Evolutionary conservation across 2,113 vertebrate genomes (phyloP).

Genomic region (Chauna torquata): DNA sequence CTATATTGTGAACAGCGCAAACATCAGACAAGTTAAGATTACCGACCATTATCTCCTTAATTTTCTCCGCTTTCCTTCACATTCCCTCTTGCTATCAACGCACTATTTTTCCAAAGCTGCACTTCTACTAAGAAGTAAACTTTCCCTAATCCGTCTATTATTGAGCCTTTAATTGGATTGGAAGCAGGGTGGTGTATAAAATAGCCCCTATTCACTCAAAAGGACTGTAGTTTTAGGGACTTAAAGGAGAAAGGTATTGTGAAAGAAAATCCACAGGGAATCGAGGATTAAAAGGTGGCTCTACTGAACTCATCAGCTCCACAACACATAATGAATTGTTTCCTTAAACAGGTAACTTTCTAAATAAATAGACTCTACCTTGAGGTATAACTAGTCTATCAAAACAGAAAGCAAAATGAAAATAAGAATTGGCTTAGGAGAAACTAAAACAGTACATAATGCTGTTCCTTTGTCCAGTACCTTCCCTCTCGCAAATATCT

Average conservation of each 20-base stretch:
- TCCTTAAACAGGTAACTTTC: conserved; percentile 85
- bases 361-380: conserved; percentile 69
- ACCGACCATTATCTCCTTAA: conserved; percentile 89
- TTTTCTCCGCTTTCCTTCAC: conserved; percentile 91
- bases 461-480: background rate
- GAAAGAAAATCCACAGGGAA: conserved; percentile 83
- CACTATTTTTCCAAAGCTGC: conserved; percentile 85
- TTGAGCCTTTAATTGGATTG: conserved; percentile 97
- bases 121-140: conserved; percentile 92
- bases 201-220: conserved; percentile 87
- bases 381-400: conserved; percentile 30
- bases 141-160: conserved; percentile 99
- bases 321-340: conserved; percentile 83
- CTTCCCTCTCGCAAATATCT: background rate
- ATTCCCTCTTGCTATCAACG: conserved; percentile 85
- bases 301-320: conserved; percentile 84
- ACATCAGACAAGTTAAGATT: conserved; percentile 94
- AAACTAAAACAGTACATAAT: background rate
- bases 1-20: conserved; percentile 83
- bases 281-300: conserved; percentile 85
- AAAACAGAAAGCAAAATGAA: conserved; percentile 56
- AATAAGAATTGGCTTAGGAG: conserved; percentile 44
- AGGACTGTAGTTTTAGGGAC: conserved; percentile 84
- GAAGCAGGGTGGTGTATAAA: conserved; percentile 92
- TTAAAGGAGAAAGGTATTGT: conserved; percentile 82